Evolutionary conservation across 2,113 vertebrate species (phyloP), one percentile per base, ranked within the genome.

Genomic region (Malurus melanocephalus): DNA sequence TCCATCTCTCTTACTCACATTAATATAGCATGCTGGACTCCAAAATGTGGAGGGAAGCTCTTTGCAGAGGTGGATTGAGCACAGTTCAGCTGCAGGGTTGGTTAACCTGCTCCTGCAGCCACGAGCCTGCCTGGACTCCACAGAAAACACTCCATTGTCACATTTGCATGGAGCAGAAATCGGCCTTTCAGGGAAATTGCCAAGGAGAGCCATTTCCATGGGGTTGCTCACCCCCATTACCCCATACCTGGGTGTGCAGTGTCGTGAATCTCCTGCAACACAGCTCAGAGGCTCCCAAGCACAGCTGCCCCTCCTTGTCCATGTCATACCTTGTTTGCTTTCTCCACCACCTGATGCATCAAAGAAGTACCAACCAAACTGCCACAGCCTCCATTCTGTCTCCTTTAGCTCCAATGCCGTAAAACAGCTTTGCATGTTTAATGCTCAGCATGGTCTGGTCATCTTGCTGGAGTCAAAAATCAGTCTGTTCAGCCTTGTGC

Each of bases 251-350:
- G 10, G 32, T 53, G 66, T n/a, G n/a, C n/a, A n/a, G n/a, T n/a
- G n/a, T n/a, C n/a, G n/a, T 40, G 48, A 79, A 5, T 19, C 38
- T 42, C 62, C 52, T 35, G 33, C 20, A 48, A 1, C 68, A 24
- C n/a, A 72, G 53, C 77, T 49, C 45, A 26, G 61, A 61, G 35
- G 61, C 56, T 81, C 32, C 45, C 7, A 5, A 16, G 27, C 55
- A 43, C 65, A n/a, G 45, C 27, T 46, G 51, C 42, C 38, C 26
- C 32, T 61, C 27, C 22, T 24, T 27, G 24, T 3, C 48, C 33
- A 4, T 0, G 1, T 26, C 56, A 6, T 2, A 24, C 59, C 32
- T 87, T 0, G 0, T 42, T 48, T 72, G 72, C 43, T 51, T 71
- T 53, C 53, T 62, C 22, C 2, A 2, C 40, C 51, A 59, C 51